Conservation (phyloP, 2,797 vertebrate genomes). For the Artibeus lituratus region DNA sequence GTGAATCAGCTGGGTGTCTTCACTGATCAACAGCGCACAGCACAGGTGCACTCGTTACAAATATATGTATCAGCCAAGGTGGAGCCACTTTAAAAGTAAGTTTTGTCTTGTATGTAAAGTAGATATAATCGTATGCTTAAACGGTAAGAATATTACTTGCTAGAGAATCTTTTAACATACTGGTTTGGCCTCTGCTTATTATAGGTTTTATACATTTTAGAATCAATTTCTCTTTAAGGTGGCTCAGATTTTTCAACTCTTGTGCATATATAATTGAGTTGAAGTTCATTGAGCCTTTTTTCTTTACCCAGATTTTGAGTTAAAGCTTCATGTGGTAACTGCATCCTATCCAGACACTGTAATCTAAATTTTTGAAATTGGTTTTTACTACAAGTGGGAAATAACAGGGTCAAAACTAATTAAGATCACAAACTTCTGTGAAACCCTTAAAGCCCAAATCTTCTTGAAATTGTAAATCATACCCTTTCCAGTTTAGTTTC, state of each 20-base stretch:
- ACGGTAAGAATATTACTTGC: constrained; percentile 99
- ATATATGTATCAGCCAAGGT: constrained; percentile 93
- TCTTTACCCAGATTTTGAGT: constrained; percentile 87
- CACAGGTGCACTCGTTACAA: constrained; percentile 95
- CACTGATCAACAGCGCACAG: constrained; percentile 93
- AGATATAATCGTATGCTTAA: constrained; percentile 99
- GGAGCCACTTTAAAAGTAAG: constrained; percentile 99
- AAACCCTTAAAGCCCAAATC: constrained; percentile 78
- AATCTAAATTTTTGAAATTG: constrained; percentile 84
- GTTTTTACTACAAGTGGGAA: constrained; percentile 84
- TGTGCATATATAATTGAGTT: constrained; percentile 99
- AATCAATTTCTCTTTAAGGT: constrained; percentile 99
- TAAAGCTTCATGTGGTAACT: constrained; percentile 88
- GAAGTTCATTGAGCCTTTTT: constrained; percentile 99
- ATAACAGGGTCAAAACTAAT: constrained; percentile 82
- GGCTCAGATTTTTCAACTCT: constrained; percentile 99
- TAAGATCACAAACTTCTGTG: constrained; percentile 85
- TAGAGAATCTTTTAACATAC: constrained; percentile 98
- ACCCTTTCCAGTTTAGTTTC: constrained; percentile 66
- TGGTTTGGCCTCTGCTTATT: constrained; percentile 99
- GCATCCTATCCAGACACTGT: constrained; percentile 86
- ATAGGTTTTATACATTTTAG: constrained; percentile 99
- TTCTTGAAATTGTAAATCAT: constrained; percentile 76
- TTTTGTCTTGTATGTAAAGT: constrained; percentile 95
- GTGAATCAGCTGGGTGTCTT: constrained; percentile 94